Percentiles rank a stretch among this genome's conserved stretches.
Evolutionary conservation across 2,113 vertebrate species (phyloP).

Genomic region (Colaptes auratus): DNA sequence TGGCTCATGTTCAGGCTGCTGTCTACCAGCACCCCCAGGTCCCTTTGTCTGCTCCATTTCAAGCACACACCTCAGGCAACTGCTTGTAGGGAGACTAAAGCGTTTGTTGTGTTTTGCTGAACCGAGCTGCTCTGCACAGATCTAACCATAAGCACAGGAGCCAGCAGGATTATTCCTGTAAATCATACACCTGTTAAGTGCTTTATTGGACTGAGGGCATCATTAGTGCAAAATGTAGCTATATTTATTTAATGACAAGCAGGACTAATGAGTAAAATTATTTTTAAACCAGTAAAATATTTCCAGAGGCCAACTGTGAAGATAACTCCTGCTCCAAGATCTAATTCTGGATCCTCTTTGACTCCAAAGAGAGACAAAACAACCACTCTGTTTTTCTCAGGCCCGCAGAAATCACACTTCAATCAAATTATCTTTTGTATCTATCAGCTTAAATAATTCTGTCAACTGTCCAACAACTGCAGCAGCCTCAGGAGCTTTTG

Average conservation of each 20-base stretch:
- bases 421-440: constrained; percentile 53
- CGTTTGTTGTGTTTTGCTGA: constrained; percentile 36
- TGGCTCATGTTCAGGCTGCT: too few relatives aligned
- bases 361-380: constrained; percentile 17
- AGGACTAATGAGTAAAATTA: constrained; percentile 47
- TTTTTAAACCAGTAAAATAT: constrained; percentile 36
- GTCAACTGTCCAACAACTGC: constrained; percentile 55
- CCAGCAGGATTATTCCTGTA: constrained; percentile 8
- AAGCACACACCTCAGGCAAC: constrained; percentile 11
- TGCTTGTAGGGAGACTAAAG: background rate
- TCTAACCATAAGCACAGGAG: background rate
- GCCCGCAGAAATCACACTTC: constrained; percentile 3
- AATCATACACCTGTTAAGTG: constrained; percentile 60
- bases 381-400: background rate
- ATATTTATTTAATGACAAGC: constrained; percentile 60
- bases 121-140: constrained; percentile 16
- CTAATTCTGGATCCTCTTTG: constrained; percentile 7
- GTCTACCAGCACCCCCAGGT: too few relatives aligned
- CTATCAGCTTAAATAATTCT: constrained; percentile 58
- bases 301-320: constrained; percentile 42
- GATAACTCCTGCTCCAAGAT: background rate
- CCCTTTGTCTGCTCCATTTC: background rate
- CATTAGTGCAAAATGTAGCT: constrained; percentile 48
- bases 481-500: constrained; percentile 51
- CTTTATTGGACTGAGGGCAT: constrained; percentile 40